Conservation (phyloP, 2,797 vertebrate species). For the Microctenopoma stevenorrisi region DNA sequence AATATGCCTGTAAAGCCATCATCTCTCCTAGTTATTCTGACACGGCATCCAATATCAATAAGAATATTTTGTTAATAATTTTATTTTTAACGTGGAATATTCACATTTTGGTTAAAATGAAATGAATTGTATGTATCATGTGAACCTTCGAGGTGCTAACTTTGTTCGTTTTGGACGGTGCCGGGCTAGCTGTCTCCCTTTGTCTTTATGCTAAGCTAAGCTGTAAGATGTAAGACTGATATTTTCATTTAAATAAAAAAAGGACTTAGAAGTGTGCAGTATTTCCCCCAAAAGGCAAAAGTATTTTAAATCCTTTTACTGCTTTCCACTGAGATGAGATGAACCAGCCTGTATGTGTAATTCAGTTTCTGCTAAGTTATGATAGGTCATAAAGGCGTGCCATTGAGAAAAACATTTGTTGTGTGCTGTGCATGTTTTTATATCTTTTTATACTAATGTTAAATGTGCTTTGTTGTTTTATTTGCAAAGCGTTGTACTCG, state of each 20-base stretch:
- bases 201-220: no score
- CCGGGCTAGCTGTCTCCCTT: no score
- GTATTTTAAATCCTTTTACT: background rate
- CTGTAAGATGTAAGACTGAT: no score
- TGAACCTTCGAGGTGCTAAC: background rate
- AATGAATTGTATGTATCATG: background rate
- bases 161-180: background rate
- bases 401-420: constrained; percentile 9
- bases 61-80: no score
- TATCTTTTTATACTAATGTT: constrained; percentile 39
- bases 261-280: no score
- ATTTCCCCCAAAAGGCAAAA: background rate
- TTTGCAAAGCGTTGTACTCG: constrained; percentile 27
- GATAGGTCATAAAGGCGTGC: background rate
- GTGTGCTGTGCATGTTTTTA: constrained; percentile 41
- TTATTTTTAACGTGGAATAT: no score
- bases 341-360: background rate
- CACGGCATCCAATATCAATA: background rate
- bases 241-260: background rate
- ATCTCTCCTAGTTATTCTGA: background rate
- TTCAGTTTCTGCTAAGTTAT: constrained; percentile 11
- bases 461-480: constrained; percentile 38
- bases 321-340: background rate
- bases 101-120: no score
- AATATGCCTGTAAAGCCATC: background rate